These are phyloP conservation scores for Noturus placidus DNA, from an alignment of 2,113 vertebrate species.

Conservation along the genomic window DNA sequence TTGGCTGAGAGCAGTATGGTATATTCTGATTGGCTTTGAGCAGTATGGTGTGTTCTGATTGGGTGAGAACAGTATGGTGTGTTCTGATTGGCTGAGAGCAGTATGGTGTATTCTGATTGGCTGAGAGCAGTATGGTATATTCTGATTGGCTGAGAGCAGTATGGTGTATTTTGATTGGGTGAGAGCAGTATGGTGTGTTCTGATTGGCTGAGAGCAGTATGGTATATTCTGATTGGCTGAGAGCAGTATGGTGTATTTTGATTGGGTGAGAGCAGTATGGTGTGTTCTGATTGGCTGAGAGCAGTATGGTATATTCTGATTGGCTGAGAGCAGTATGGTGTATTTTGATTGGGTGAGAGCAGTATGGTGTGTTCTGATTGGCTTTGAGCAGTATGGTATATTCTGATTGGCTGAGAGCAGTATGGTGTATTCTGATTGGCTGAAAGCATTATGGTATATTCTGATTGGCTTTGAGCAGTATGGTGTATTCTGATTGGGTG, in stretches of 20 bases:
- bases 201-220: slow-evolving; percentile 10
- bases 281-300: neutral
- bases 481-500: slow-evolving; percentile 1
- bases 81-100: neutral
- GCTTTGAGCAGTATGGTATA: too few relatives aligned
- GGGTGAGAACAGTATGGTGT: neutral
- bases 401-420: neutral
- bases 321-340: neutral
- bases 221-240: too few relatives aligned
- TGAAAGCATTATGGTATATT: neutral
- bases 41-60: neutral
- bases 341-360: neutral
- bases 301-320: too few relatives aligned
- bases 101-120: neutral
- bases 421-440: neutral
- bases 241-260: neutral
- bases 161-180: neutral
- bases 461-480: neutral
- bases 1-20: neutral
- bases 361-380: neutral
- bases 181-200: neutral
- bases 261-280: neutral
- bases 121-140: neutral
- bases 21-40: neutral
- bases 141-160: neutral